A percentile compares a stretch with the other conserved stretches of the same genome.
These are phyloP conservation scores for Schrankia costaestrigalis DNA, from an alignment of 2,888 invertebrate genomes.

Conservation along the genomic window DNA sequence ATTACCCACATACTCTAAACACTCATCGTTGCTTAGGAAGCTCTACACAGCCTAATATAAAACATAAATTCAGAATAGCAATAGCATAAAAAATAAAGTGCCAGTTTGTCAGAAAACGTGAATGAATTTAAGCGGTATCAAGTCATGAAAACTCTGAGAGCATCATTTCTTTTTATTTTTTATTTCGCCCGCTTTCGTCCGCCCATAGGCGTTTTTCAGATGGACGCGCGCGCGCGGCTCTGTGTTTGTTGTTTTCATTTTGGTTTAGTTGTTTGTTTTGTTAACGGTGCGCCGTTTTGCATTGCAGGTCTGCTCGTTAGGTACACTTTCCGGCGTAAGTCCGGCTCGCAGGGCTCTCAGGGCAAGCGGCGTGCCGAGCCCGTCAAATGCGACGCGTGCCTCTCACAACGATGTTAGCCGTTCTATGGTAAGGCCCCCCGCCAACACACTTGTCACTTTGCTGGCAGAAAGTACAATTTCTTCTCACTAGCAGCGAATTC, in stretches of 20 bases:
- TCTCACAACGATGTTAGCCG: conserved; percentile 80
- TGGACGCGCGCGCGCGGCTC: conserved; percentile 73
- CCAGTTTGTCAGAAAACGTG: conserved; percentile 60
- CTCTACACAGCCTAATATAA: conserved; percentile 49
- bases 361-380: conserved; percentile 76
- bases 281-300: conserved; percentile 80
- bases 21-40: conserved; percentile 41
- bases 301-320: conserved; percentile 82
- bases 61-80: conserved; percentile 33
- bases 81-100: conserved; percentile 41
- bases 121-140: conserved; percentile 63
- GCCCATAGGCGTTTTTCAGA: conserved; percentile 75
- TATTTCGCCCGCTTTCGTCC: conserved; percentile 69
- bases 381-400: conserved; percentile 80
- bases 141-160: conserved; percentile 65
- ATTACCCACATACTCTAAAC: conserved; percentile 35
- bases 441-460: conserved; percentile 44
- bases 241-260: conserved; percentile 62
- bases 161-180: conserved; percentile 58
- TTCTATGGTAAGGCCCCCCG: conserved; percentile 73
- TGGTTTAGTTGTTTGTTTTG: conserved; percentile 70
- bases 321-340: conserved; percentile 82
- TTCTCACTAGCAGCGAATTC: conserved; percentile 9
- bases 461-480: conserved; percentile 50
- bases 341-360: conserved; percentile 78